Evolutionary conservation across 2,888 invertebrate species (phyloP), one percentile per base, ranked within the genome.

Genomic region (Uropetala carovei): DNA sequence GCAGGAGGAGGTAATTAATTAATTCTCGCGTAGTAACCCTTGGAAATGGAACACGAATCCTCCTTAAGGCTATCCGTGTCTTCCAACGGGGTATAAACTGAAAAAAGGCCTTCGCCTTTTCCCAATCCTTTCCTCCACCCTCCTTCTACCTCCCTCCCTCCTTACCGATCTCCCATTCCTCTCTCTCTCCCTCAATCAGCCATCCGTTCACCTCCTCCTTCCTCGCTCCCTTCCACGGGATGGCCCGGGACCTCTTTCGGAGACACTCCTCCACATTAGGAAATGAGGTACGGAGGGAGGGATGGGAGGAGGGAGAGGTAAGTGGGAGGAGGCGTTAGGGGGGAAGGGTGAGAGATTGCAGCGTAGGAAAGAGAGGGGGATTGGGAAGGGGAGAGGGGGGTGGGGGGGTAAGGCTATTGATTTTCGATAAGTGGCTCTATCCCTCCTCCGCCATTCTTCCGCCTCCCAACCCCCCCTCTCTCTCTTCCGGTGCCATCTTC

Each of bases 391-490:
- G 4, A 18, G 13, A 27, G 13, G 30, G 14, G 16, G 30, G 43
- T 14, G 8, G 18, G 14, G 43, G 43, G 58, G 81, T 56, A 57
- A 27, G 64, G 92, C 92, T 93, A 93, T 93, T 93, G 93, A 93
- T 93, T 93, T 92, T 93, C 93, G 93, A 93, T 93, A 93, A 93
- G 93, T 89, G 64, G 91, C 92, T 92, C 43, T 43, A 43, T 43
- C 43, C 43, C 82, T 83, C 18, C 83, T 57, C 83, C 83, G 83
- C 83, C 57, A 56, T 83, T 83, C 83, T 56, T 57, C 13, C 43
- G 43, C 43, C 43, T 43, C 43, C 92, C 85, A 68, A 85, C 68
- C 82, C 85, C 64, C 92, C 92, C 92, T 92, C 91, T 92, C 89
- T 85, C 84, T 92, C 83, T 85, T 91, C 68, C 68, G 64, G 64